Base-by-base conservation (phyloP, 2,113 vertebrate species). In the Halichoeres trimaculatus region DNA sequence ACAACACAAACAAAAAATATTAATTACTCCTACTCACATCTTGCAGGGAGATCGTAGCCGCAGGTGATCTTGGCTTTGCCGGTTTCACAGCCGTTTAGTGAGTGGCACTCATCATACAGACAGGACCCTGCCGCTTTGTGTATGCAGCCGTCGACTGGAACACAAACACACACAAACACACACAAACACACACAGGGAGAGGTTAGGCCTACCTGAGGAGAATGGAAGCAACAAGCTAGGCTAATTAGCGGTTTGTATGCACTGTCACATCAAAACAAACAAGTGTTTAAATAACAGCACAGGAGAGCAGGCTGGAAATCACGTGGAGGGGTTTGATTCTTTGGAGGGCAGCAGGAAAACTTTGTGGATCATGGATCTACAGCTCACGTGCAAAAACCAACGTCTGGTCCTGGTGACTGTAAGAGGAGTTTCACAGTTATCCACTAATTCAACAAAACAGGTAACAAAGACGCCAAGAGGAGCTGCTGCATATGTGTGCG, bases 1-100 rank as follows among this genome's bases (percentile, higher is more conserved):
- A 61, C 17, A 20, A 36, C 59, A 70, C 45, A 38, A 85, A 75
- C 24, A 62, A 43, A 70, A 57, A 52, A 75, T 30, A 80, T 56
- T 53, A 70, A 89, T 76, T 69, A 76, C 40, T 52, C 57, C 56
- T 89, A 96, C 98, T 99, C 90, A 99, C 98, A 96, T 93, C 94
- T 99, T 76, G 98, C 97, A 60, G 98, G 98, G 43, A 99, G 95
- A 80, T 99, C 96, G 1, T 98, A 99, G 36, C 98, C 98, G 72
- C 96, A 95, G 20, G 98, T 99, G 54, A 99, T 98, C 90, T 99
- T 99, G 30, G 98, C 97, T 74, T 97, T 94, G 58, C 98, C 97
- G 0, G 98, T 99, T 58, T 96, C 95, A 78, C 98, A 99, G 89
- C 98, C 97, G 0, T 95, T 96, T 88, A 99, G 94, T 48, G 93